These are phyloP conservation scores for Podocnemis expansa DNA, from an alignment of 2,113 vertebrate species.

Conservation along the genomic window DNA sequence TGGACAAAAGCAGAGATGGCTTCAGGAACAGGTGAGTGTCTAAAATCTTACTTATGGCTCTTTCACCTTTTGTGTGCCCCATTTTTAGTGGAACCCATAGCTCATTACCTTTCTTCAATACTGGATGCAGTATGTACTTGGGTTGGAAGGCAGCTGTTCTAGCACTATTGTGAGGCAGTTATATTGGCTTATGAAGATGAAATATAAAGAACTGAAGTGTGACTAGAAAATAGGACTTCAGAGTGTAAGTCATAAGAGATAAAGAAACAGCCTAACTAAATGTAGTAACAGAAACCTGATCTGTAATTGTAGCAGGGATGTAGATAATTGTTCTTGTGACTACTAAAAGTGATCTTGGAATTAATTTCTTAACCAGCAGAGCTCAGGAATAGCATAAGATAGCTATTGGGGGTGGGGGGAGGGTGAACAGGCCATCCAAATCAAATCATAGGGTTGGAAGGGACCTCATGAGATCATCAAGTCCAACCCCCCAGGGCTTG, in stretches of 20 bases:
- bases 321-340: background rate
- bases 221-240: background rate
- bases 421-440: background rate
- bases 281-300: background rate
- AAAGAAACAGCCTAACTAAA: background rate
- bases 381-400: background rate
- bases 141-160: background rate
- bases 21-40: constrained; percentile 88
- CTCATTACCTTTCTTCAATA: background rate
- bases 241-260: background rate
- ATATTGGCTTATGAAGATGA: background rate
- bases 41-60: background rate
- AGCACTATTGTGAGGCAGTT: background rate
- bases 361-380: background rate
- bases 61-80: background rate
- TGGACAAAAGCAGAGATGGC: constrained; percentile 86
- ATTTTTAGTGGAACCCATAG: background rate
- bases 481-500: too few species aligned
- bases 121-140: background rate
- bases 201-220: background rate
- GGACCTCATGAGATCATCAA: too few species aligned
- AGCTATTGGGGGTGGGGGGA: background rate
- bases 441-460: too few species aligned
- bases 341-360: background rate
- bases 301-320: background rate